Percentiles rank a stretch among this genome's conserved stretches.
phyloP scores from a whole-genome alignment of 2,797 vertebrate genomes.

The Silurus lanzhouensis region DNA sequence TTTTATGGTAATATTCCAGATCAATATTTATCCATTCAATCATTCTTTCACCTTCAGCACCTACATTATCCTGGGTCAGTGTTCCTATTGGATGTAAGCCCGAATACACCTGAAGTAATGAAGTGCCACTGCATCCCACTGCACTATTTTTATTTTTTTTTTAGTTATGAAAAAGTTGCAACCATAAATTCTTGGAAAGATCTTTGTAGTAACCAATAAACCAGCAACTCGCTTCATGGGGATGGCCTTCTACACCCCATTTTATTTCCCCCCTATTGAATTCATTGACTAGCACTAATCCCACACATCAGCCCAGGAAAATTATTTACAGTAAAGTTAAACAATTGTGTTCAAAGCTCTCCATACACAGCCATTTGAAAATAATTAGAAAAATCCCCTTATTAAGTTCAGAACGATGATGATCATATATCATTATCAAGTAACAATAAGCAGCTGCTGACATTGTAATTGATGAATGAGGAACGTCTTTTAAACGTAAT shows the following conservation, averaged over 20 bases:
- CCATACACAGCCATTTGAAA: background rate
- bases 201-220: background rate
- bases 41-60: background rate
- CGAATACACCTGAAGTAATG: background rate
- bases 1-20: background rate
- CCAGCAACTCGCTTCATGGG: background rate
- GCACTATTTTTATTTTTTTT: background rate
- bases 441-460: conserved; percentile 32
- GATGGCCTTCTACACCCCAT: conserved; percentile 18
- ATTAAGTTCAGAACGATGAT: conserved; percentile 13
- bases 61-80: background rate
- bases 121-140: background rate
- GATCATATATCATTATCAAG: conserved; percentile 32
- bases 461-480: conserved; percentile 39
- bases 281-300: conserved; percentile 13
- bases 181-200: background rate
- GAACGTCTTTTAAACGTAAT: background rate
- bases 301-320: conserved; percentile 37
- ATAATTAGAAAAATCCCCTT: background rate
- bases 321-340: conserved; percentile 25
- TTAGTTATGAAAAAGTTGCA: background rate
- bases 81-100: background rate
- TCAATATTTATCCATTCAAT: background rate
- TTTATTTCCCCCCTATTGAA: conserved; percentile 31
- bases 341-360: conserved; percentile 18